Evolutionary conservation across 2,797 vertebrate genomes (phyloP), one percentile per base, ranked within the genome.

Genomic region (Falco peregrinus): DNA sequence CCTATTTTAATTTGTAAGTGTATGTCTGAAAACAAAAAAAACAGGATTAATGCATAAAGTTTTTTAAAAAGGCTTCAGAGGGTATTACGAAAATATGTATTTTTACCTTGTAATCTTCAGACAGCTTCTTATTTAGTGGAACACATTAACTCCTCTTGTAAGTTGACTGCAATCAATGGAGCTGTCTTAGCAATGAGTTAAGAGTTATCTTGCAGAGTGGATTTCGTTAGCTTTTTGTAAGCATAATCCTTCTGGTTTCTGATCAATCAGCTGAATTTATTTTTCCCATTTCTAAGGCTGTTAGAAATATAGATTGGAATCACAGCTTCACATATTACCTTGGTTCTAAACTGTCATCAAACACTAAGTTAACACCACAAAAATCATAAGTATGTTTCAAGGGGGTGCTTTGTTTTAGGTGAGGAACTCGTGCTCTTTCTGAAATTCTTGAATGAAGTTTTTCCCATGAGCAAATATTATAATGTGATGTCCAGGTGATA

Each of bases 391-490:
- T 33, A 43, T 50, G 20, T 37, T 90, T 90, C 24, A 13, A 28
- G 51, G 7, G 22, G 15, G 28, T 64, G 14, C 3, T 83, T 85
- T 69, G 37, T 9, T 91, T 84, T 51, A 48, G n/a, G 6, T 60
- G 33, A 74, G 11, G 19, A 63, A 37, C 9, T 31, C 7, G 1
- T 28, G 3, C 43, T 83, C 60, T 71, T 78, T 65, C 61, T 28
- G 28, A 35, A 79, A 35, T 76, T 87, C 86, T 83, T 70, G 4
- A 78, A 39, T 45, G 2, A 85, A 76, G 13, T 60, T 48, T 54
- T 92, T 82, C 17, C 22, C 39, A 28, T 0, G 0, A 65, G 25
- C 2, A 6, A 84, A 50, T 33, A 6, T 48, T 68, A 50, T 11
- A 64, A 60, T 47, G 22, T 2, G 4, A 70, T 50, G 31, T 16